Conservation (phyloP, 2,113 vertebrate species). For the Neogale vison region DNA sequence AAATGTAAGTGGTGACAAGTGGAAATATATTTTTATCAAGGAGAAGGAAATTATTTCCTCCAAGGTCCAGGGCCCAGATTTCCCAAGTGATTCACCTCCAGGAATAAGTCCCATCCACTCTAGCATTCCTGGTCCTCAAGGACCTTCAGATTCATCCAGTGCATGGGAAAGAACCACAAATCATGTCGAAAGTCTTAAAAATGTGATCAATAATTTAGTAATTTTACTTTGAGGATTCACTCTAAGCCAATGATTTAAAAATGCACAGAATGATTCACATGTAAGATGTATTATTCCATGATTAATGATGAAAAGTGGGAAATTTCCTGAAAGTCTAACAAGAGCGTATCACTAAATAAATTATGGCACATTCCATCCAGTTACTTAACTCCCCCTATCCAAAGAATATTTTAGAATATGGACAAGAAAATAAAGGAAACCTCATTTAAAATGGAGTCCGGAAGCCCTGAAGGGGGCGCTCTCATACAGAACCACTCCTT, state of each 20-base stretch:
- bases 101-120: neutral
- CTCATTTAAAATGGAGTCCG: neutral
- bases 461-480: neutral
- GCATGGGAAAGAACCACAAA: neutral
- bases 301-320: neutral
- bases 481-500: neutral
- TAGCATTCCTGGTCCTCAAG: neutral
- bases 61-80: neutral
- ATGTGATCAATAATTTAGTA: neutral
- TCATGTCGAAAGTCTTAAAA: neutral
- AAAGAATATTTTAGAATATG: neutral
- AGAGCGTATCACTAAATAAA: neutral
- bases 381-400: neutral
- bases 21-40: neutral
- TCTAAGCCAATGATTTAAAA: neutral
- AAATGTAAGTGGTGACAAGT: neutral
- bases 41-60: neutral
- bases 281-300: neutral
- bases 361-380: neutral
- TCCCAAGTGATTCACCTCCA: neutral
- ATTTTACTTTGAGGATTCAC: neutral
- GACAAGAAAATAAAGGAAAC: neutral
- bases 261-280: neutral
- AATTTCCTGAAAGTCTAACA: neutral
- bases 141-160: neutral